Evolutionary conservation across 2,797 vertebrate species (phyloP), one percentile per base, ranked within the genome.

Genomic region (Malurus leucopterus): DNA sequence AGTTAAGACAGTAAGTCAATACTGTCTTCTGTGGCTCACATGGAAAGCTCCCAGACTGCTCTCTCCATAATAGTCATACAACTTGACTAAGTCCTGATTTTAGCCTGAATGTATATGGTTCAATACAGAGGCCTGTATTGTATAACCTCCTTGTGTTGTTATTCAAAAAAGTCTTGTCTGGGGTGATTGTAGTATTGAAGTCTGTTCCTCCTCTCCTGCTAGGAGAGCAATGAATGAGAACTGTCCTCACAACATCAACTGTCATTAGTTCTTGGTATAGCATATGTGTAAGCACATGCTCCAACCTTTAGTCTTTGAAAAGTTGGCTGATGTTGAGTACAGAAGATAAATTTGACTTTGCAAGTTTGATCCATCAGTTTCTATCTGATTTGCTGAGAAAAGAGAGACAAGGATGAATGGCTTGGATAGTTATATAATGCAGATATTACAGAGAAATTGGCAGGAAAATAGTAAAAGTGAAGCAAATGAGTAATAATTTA

Each of bases 401-500:
- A 81, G 71, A 51, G 36, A 63, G 62, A 61, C 44, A 64, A 69
- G 32, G 29, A 80, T 74, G 40, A 87, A 64, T 61, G 38, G 9
- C 59, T 88, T 63, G 30, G 26, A 9, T 36, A 23, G 43, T 74
- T 86, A 63, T 3, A 40, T 83, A 84, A 55, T 50, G 50, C 15
- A 51, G 44, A 83, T 50, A 65, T 85, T 80, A 80, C 27, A 61
- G 54, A 68, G 24, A 40, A 30, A 40, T 27, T 68, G 50, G 46
- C 62, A 83, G 69, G 40, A 73, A 85, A 91, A 88, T 69, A 91
- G 69, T 82, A 76, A 51, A 86, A 90, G 27, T 54, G 65, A 36
- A 74, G 36, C 40, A 72, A 87, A 87, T 53, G 77, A 70, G 53
- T 77, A 15, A 86, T 64, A 36, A 74, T 71, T 85, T 89, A 30